Evolutionary conservation across 2,113 vertebrate genomes (phyloP).

Genomic region (Rhinoderma darwinii): DNA sequence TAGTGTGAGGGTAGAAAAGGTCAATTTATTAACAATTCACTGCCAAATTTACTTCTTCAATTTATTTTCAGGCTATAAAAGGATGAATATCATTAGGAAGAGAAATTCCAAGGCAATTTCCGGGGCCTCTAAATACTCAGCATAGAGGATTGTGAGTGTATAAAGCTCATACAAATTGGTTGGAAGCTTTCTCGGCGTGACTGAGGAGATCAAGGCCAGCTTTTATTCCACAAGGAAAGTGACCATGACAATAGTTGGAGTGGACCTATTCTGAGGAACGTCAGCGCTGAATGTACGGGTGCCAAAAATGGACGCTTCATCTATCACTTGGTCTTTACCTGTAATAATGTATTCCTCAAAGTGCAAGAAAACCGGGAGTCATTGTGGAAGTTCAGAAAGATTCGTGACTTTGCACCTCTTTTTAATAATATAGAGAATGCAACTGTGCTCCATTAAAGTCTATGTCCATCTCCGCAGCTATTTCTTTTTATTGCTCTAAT

Average conservation of each 20-base stretch:
- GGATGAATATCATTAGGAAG: constrained; percentile 33
- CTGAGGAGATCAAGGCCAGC: not conserved
- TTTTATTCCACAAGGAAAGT: not conserved
- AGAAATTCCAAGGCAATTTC: not conserved
- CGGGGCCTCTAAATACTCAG: not conserved
- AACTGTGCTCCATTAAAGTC: no score
- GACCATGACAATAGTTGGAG: not conserved
- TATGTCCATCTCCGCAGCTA: no score
- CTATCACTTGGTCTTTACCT: not conserved
- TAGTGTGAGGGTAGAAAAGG: not conserved
- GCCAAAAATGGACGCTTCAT: not conserved
- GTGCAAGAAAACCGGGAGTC: not conserved
- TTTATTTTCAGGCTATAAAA: constrained; percentile 28
- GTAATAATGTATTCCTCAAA: not conserved
- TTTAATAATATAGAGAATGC: not conserved
- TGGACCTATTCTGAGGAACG: not conserved
- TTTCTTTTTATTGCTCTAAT: no score
- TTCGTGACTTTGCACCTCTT: not conserved
- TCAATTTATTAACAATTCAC: constrained; percentile 37
- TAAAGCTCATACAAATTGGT: not conserved
- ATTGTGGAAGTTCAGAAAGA: not conserved
- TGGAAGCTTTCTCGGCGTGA: not conserved
- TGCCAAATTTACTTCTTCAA: not conserved
- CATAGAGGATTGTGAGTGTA: not conserved
- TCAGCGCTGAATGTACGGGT: not conserved